Conservation (phyloP, 1,140 invertebrate genomes). For the Parasteatoda tepidariorum region DNA sequence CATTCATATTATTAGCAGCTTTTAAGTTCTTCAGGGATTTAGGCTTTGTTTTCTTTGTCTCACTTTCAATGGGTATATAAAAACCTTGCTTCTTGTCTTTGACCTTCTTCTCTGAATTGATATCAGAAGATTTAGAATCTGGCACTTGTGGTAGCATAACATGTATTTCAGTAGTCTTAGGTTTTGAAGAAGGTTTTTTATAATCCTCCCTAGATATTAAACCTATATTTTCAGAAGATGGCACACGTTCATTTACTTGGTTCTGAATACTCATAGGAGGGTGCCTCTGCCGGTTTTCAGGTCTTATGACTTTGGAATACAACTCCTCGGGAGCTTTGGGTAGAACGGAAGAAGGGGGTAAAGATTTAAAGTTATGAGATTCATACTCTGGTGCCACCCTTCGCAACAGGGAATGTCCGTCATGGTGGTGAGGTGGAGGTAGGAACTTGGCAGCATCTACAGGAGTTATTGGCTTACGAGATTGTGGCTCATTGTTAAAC, state of each 20-base stretch:
- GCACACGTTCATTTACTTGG: neutral
- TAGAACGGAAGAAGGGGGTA: neutral
- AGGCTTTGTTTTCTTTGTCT: conserved; percentile 4
- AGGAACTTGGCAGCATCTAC: neutral
- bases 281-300: conserved; percentile 10
- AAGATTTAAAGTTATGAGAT: neutral
- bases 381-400: neutral
- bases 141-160: conserved; percentile 35
- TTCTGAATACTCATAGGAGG: neutral
- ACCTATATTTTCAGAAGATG: neutral
- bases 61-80: conserved; percentile 41
- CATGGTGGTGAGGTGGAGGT: conserved; percentile 16
- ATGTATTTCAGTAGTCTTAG: conserved; percentile 36
- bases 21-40: conserved; percentile 14
- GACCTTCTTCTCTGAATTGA: neutral
- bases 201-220: neutral
- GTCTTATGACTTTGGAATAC: conserved; percentile 46
- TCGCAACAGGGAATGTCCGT: neutral
- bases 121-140: conserved; percentile 21
- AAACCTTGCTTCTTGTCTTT: conserved; percentile 38
- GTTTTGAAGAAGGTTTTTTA: neutral
- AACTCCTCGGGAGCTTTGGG: conserved; percentile 18
- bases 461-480: neutral
- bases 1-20: neutral
- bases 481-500: conserved; percentile 12